A percentile compares a stretch with the other conserved stretches of the same genome.
phyloP scores from a whole-genome alignment of 2,888 invertebrate species.

The Aplocera efformata region DNA sequence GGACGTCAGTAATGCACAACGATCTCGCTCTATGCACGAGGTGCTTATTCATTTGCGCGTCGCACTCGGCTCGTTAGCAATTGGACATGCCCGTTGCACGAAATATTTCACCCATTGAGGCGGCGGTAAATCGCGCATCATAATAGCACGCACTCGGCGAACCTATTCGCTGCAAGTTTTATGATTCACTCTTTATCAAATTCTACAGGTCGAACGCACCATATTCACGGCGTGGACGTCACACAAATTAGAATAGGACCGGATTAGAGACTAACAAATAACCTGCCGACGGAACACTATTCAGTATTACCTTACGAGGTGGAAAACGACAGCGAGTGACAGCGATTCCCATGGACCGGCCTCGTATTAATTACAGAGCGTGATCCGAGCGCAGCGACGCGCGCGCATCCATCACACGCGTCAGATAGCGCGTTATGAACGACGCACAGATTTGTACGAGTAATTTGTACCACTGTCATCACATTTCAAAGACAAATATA shows the following conservation, averaged over 20 bases:
- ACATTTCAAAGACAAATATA: constrained; percentile 81
- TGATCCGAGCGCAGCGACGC: constrained; percentile 58
- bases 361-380: constrained; percentile 74
- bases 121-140: constrained; percentile 76
- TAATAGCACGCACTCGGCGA: constrained; percentile 65
- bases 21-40: constrained; percentile 62
- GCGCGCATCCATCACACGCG: constrained; percentile 70
- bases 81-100: constrained; percentile 79
- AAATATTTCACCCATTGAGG: constrained; percentile 80
- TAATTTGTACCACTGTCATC: constrained; percentile 81
- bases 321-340: constrained; percentile 68
- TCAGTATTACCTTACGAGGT: constrained; percentile 60
- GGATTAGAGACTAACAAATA: constrained; percentile 52
- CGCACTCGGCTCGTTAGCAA: constrained; percentile 78
- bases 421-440: constrained; percentile 76
- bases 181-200: constrained; percentile 75
- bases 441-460: constrained; percentile 77
- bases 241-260: constrained; percentile 41
- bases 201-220: constrained; percentile 42
- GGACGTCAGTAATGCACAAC: constrained; percentile 37
- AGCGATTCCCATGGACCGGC: constrained; percentile 67
- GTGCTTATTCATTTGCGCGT: constrained; percentile 78
- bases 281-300: constrained; percentile 57
- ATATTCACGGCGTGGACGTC: constrained; percentile 18
- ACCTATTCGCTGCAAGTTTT: constrained; percentile 70